phyloP scores from a whole-genome alignment of 1,140 invertebrate genomes.

The Mamestra configurata region DNA sequence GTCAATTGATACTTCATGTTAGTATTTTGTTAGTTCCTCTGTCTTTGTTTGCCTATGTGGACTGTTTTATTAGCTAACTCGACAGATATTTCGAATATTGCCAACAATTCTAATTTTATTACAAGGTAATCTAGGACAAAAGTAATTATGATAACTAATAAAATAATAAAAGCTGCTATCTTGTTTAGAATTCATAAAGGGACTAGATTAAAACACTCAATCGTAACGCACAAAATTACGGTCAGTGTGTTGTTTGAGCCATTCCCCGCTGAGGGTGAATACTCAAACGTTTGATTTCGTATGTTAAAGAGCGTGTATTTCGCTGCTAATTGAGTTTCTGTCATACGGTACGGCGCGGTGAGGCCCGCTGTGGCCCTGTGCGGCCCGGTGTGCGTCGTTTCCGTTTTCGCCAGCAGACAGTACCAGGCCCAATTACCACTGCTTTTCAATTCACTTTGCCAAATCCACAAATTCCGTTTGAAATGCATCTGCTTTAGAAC shows the following conservation, averaged over 20 bases:
- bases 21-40: neutral
- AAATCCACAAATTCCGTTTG: conserved; percentile 57
- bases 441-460: conserved; percentile 71
- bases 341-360: conserved; percentile 44
- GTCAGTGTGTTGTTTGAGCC: conserved; percentile 27
- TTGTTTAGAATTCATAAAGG: neutral
- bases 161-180: neutral
- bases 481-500: conserved; percentile 37
- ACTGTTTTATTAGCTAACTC: too few relatives aligned
- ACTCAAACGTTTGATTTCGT: conserved; percentile 57
- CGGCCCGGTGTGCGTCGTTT: conserved; percentile 50
- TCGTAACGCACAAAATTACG: neutral
- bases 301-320: conserved; percentile 64
- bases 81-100: too few relatives aligned
- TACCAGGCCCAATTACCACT: conserved; percentile 67
- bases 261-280: conserved; percentile 19
- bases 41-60: too few relatives aligned
- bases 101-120: neutral
- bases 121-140: neutral
- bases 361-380: conserved; percentile 8
- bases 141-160: conserved; percentile 10
- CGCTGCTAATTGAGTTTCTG: conserved; percentile 74
- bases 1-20: neutral
- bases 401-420: conserved; percentile 57
- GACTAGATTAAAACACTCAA: neutral